Evolutionary conservation across 2,797 vertebrate genomes (phyloP), one percentile per base, ranked within the genome.

Genomic region (Neosalanx taihuensis): DNA sequence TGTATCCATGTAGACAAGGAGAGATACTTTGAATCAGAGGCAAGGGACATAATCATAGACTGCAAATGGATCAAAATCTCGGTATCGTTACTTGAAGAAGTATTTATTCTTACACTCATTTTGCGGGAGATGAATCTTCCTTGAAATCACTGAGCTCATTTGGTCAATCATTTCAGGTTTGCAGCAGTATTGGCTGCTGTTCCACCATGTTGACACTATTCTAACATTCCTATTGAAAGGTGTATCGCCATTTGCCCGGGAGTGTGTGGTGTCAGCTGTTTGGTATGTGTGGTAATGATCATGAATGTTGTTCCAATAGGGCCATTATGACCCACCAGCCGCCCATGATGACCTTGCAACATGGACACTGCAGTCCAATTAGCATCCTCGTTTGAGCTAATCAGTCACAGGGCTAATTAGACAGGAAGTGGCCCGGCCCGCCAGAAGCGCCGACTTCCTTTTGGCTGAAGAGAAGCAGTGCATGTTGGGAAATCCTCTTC

Each of bases 341-440:
- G 15, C 41, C 41, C 46, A 49, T 51, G 23, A 49, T 66, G 41
- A 66, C 64, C 46, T 66, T 15, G 12, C 41, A 7, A 30, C 51
- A 66, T 66, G 20, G 20, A 26, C 26, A 6, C 46, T 49, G 41
- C 64, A 65, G 20, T 66, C 64, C 64, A 66, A 66, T 53, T 66
- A 66, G 13, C 20, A 1, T 15, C 9, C 64, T 53, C 46, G 51
- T 31, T 66, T 46, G 23, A 6, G 41, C 41, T 29, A 30, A n/a
- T 51, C 64, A 66, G 23, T 51, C 64, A 66, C 41, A 17, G 15
- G 64, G 41, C 64, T 66, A 66, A 66, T 66, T 6, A 53, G 49
- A 51, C 46, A 56, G 15, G 18, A 6, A n/a, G 18, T 17, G 51
- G 18, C 15, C 3, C 17, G 1, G 3, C 64, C 29, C 12, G 64